phyloP scores from a whole-genome alignment of 2,888 invertebrate genomes.

The Calameuta idolon region DNA sequence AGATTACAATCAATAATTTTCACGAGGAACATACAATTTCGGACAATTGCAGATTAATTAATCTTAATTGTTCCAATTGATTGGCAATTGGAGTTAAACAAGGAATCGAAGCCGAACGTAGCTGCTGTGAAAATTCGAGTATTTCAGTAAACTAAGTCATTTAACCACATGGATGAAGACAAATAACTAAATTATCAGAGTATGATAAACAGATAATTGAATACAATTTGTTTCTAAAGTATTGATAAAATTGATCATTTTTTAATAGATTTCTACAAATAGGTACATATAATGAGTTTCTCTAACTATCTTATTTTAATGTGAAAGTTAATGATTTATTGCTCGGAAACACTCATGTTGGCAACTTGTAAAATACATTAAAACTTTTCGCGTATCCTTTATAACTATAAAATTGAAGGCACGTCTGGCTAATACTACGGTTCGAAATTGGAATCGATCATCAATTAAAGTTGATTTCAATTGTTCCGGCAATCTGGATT shows the following conservation, averaged over 20 bases:
- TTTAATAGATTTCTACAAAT: too few relatives aligned
- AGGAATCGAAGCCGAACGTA: conserved; percentile 22
- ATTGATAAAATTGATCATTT: background rate
- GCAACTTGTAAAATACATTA: background rate
- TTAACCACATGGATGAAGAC: background rate
- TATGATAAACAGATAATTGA: background rate
- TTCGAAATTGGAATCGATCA: background rate
- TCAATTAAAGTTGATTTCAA: background rate
- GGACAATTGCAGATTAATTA: conserved; percentile 28
- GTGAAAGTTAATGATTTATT: background rate
- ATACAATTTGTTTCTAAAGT: background rate
- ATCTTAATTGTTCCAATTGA: conserved; percentile 32
- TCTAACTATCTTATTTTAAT: background rate
- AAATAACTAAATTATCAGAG: background rate
- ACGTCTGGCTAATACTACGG: background rate
- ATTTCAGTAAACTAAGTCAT: conserved; percentile 2
- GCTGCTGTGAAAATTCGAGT: conserved; percentile 25
- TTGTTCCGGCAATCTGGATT: background rate
- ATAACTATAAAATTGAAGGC: background rate
- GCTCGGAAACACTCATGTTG: background rate
- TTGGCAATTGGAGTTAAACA: conserved; percentile 37
- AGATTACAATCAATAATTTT: conserved; percentile 21
- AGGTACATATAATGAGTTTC: too few relatives aligned
- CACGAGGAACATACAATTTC: conserved; percentile 12
- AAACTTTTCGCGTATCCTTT: background rate